phyloP scores from a whole-genome alignment of 1,140 invertebrate species.

The Drosophila subpulchrella region DNA sequence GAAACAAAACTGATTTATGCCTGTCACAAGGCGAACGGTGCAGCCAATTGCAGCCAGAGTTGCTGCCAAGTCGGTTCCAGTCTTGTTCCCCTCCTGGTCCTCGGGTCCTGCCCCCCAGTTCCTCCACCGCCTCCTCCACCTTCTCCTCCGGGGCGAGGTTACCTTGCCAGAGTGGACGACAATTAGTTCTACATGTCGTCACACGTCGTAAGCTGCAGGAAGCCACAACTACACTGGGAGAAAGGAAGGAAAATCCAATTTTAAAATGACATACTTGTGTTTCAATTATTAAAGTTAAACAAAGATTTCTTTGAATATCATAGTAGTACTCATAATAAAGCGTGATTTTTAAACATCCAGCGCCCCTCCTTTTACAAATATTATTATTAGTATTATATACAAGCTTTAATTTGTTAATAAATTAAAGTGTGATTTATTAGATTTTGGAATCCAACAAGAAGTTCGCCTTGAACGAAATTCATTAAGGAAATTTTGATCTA shows the following conservation, averaged over 20 bases:
- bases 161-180: constrained; percentile 64
- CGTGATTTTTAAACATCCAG: no score
- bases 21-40: constrained; percentile 72
- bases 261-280: no score
- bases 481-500: no score
- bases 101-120: background rate
- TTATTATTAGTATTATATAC: no score
- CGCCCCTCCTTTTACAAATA: no score
- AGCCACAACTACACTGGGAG: constrained; percentile 46
- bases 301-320: no score
- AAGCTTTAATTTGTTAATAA: no score
- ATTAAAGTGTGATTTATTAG: no score
- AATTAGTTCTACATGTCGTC: constrained; percentile 84
- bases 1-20: constrained; percentile 82
- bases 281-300: no score
- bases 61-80: constrained; percentile 36
- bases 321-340: no score
- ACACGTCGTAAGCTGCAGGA: constrained; percentile 83
- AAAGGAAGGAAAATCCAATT: background rate
- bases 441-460: no score
- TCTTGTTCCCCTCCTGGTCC: background rate
- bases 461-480: no score
- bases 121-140: background rate
- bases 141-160: background rate
- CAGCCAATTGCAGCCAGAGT: constrained; percentile 56